Evolutionary conservation across 2,888 invertebrate genomes (phyloP), one percentile per base, ranked within the genome.

Genomic region (Julus scanicus): DNA sequence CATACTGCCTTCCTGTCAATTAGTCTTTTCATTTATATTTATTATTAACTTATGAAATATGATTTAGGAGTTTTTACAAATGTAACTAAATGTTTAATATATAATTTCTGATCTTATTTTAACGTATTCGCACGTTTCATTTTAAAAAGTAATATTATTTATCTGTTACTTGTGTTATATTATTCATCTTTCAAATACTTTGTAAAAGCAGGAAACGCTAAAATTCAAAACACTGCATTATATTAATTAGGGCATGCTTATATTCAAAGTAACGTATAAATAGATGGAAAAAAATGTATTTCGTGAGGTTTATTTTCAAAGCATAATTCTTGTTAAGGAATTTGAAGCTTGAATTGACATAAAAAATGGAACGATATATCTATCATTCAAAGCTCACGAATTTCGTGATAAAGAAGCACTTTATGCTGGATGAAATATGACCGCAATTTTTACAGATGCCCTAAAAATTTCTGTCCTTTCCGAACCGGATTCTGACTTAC

Each of bases 351-450:
- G 63, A 63, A 20, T 63, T 63, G 63, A 63, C n/a, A 63, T 63
- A 63, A 63, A 63, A 63, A 63, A 63, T 48, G 6, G 9, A 48
- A 48, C 6, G 1, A 48, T 63, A 63, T 63, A 57, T 57, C 63
- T 63, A 57, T 57, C 63, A 63, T 63, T 63, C 63, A 63, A n/a
- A 63, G 63, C 63, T 63, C 63, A 63, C 63, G 63, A 63, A 20
- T 63, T 63, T 63, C 63, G 63, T 63, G 63, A 63, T 63, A 20
- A 63, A 63, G n/a, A 63, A 9, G 63, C 20, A 5, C 9, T 13
- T 20, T 20, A 63, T 20, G 63, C 20, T 9, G 9, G 13, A 13
- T 48, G 48, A 0, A 63, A 20, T 2, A n/a, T 63, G 63, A 63
- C 63, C 63, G 63, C 15, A 63, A 63, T 63, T 63, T 63, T 63